Percentiles rank a stretch among this genome's conserved stretches.
phyloP scores from a whole-genome alignment of 2,113 vertebrate genomes.

The Ptilorrhoa leucosticta region DNA sequence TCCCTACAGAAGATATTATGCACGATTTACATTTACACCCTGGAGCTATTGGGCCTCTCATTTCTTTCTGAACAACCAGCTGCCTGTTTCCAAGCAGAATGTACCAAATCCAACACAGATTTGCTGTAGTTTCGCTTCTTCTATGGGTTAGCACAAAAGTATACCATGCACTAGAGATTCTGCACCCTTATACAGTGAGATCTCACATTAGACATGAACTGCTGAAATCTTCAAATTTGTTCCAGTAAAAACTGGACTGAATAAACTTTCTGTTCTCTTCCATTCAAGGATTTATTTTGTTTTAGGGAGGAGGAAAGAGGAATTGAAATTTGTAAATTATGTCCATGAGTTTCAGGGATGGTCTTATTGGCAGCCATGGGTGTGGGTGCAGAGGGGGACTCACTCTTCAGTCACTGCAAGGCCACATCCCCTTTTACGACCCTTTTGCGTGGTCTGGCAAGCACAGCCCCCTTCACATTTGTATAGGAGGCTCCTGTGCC shows the following conservation, averaged over 20 bases:
- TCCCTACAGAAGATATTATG: background rate
- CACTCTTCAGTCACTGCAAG: background rate
- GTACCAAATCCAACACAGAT: background rate
- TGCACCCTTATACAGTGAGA: background rate
- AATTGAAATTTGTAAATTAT: background rate
- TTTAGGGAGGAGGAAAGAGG: no score
- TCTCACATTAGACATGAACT: background rate
- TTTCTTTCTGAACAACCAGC: background rate
- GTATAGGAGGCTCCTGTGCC: background rate
- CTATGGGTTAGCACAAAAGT: background rate
- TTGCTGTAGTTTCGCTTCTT: background rate
- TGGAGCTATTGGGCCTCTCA: background rate
- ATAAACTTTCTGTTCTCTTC: background rate
- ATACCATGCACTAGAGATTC: background rate
- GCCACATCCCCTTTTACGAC: background rate
- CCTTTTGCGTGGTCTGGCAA: background rate
- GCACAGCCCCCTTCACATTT: background rate
- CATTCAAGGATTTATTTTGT: background rate
- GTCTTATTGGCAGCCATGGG: background rate
- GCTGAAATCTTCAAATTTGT: background rate
- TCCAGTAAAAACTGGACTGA: background rate
- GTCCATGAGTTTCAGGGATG: background rate
- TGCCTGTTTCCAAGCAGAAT: background rate
- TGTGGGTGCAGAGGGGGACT: background rate
- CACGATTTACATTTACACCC: background rate